Percentiles rank a stretch among this genome's conserved stretches.
Conservation (phyloP, 2,797 vertebrate species). For the Lepilemur septentrionalis region DNA sequence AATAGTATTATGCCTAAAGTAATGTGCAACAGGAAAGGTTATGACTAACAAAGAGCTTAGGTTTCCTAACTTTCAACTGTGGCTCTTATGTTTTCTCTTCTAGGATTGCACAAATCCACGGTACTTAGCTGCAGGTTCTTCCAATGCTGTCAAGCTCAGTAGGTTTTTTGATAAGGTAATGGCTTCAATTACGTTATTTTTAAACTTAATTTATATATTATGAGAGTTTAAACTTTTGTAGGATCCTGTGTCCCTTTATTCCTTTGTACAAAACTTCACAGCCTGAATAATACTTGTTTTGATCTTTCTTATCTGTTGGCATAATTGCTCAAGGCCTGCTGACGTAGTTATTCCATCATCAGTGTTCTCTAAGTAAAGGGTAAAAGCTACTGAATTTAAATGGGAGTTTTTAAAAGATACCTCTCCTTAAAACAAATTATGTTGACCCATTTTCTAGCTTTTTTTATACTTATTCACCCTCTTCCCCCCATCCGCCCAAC, state of each 20-base stretch:
- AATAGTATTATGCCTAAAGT: background rate
- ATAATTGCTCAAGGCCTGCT: constrained; percentile 65
- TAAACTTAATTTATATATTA: constrained; percentile 62
- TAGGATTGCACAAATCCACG: constrained; percentile 97
- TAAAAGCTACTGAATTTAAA: constrained; percentile 41
- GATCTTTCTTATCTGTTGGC: constrained; percentile 59
- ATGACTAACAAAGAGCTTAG: constrained; percentile 3
- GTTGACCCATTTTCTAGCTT: constrained; percentile 12
- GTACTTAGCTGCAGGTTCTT: constrained; percentile 96
- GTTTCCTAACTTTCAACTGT: background rate
- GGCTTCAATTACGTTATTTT: constrained; percentile 71
- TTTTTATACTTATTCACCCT: background rate
- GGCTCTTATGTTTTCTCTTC: constrained; percentile 52
- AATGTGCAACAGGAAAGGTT: background rate
- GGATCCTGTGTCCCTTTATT: constrained; percentile 60
- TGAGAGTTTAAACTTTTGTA: constrained; percentile 44
- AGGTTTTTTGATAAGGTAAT: constrained; percentile 99
- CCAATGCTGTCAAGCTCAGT: constrained; percentile 98
- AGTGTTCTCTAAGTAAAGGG: constrained; percentile 50
- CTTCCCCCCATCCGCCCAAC: too few species aligned
- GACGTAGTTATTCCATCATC: constrained; percentile 50
- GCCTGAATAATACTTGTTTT: constrained; percentile 52
- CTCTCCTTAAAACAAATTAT: constrained; percentile 24
- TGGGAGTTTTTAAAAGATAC: background rate
- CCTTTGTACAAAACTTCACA: constrained; percentile 28